Evolutionary conservation across 1,140 invertebrate species (phyloP), one percentile per base, ranked within the genome.

Genomic region (Acyrthosiphon pisum): DNA sequence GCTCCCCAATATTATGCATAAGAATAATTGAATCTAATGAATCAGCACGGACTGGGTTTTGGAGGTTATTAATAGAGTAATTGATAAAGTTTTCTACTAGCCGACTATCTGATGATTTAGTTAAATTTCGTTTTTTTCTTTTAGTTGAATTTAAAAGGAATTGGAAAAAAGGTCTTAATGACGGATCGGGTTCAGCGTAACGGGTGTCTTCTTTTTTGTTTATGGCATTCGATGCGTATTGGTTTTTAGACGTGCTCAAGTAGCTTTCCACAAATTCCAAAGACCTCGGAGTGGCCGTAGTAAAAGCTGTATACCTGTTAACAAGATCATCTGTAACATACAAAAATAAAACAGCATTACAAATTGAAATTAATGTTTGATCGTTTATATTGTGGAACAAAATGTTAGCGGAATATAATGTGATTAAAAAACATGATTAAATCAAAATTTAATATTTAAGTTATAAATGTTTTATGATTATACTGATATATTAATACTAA

Each of bases 291-390:
- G 76, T 53, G 76, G 48, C 81, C 81, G 35, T 86, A 86, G 81
- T 30, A 44, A 50, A 86, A 84, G 22, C 91, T 44, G 91, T 86
- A 68, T 93, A 93, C 91, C 91, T 93, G 91, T 93, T 93, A 93
- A 53, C 35, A 30, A 30, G 30, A 26, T 84, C 91, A 84, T 93
- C 91, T 93, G 91, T 37, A 93, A 93, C 44, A 93, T n/a, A 56
- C 6, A 44, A 84, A 93, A 37, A 90, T 23, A 60, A 60, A 90
- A 90, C 20, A 90, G 0, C 8, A 56, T 89, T 56, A 89, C 9
- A 89, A 89, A 30, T 35, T 50, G 46, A 48, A 35, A 50, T 87
- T 86, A 8, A 46, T 46, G 23, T 46, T 30, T 46, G 26, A 44
- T 41, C 2, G 2, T 26, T 23, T 46, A 30, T n/a, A 46, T 1